These are phyloP conservation scores for Chitala chitala DNA, from an alignment of 2,113 vertebrate genomes.

Conservation along the genomic window DNA sequence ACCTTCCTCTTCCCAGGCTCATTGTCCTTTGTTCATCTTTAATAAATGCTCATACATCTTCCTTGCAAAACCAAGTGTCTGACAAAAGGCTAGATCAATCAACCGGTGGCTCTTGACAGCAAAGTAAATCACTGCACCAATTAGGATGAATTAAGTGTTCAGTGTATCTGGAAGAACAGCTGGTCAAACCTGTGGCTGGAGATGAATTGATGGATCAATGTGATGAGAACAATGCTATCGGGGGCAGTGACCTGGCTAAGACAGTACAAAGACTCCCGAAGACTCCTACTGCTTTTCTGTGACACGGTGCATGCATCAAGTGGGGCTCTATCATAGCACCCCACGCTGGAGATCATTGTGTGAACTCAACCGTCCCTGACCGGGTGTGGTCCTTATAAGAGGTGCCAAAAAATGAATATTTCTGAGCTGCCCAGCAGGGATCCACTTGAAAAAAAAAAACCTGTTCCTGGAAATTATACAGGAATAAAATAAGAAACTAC, in stretches of 20 bases:
- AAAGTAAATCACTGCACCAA: conserved; percentile 22
- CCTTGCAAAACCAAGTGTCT: not conserved
- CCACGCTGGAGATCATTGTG: too few relatives aligned
- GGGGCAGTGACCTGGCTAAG: not conserved
- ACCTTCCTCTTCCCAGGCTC: not conserved
- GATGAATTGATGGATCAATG: not conserved
- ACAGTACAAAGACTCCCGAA: not conserved
- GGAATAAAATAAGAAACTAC: too few relatives aligned
- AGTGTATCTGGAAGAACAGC: not conserved
- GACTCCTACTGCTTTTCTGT: not conserved
- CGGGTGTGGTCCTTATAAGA: too few relatives aligned
- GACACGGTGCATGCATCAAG: too few relatives aligned
- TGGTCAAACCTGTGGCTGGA: not conserved
- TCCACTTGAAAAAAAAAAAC: too few relatives aligned
- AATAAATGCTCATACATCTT: conserved; percentile 10
- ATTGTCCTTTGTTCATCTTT: conserved; percentile 10
- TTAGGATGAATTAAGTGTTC: conserved; percentile 7
- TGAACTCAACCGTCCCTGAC: too few relatives aligned
- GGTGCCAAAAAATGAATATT: too few relatives aligned
- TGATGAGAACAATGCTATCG: not conserved
- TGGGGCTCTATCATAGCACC: too few relatives aligned
- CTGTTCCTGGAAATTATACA: too few relatives aligned
- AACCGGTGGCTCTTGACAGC: not conserved
- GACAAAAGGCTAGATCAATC: conserved; percentile 17
- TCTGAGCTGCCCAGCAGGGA: too few relatives aligned